Percentiles rank a stretch among this genome's conserved stretches.
These are phyloP conservation scores for Holocentrus rufus DNA, from an alignment of 2,797 vertebrate species.

Conservation along the genomic window DNA sequence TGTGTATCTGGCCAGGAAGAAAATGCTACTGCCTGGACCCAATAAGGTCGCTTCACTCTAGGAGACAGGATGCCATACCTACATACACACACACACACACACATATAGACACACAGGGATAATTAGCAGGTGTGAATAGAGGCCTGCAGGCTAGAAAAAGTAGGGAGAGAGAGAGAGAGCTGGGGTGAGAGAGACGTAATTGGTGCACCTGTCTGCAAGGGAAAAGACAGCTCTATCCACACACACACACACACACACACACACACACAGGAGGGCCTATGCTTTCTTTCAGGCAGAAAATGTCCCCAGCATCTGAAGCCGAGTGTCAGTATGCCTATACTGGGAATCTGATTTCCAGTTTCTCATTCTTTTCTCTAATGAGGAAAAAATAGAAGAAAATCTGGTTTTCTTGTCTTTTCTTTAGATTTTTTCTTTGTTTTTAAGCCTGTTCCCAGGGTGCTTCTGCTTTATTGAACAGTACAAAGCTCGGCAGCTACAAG, in stretches of 20 bases:
- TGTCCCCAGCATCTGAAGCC: conserved; percentile 8
- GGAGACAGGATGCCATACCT: conserved; percentile 54
- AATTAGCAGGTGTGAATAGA: conserved; percentile 74
- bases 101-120: conserved; percentile 38
- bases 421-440: not conserved
- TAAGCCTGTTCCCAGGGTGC: not conserved
- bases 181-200: conserved; percentile 65
- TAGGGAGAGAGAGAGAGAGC: conserved; percentile 17
- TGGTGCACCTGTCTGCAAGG: conserved; percentile 71
- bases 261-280: conserved; percentile 9
- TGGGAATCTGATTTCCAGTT: not conserved
- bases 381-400: not conserved
- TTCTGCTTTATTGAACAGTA: conserved; percentile 26
- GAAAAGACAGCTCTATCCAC: conserved; percentile 64
- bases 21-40: conserved; percentile 45
- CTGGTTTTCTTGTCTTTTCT: not conserved
- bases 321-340: not conserved
- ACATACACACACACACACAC: conserved; percentile 4
- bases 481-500: conserved; percentile 26
- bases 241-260: conserved; percentile 15
- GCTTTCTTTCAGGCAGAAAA: not conserved
- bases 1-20: conserved; percentile 11
- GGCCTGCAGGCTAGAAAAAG: conserved; percentile 55
- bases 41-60: conserved; percentile 48
- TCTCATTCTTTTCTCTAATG: not conserved